Percentiles rank a stretch among this genome's conserved stretches.
Conservation (phyloP, 2,113 vertebrate genomes). For the Mus pahari region DNA sequence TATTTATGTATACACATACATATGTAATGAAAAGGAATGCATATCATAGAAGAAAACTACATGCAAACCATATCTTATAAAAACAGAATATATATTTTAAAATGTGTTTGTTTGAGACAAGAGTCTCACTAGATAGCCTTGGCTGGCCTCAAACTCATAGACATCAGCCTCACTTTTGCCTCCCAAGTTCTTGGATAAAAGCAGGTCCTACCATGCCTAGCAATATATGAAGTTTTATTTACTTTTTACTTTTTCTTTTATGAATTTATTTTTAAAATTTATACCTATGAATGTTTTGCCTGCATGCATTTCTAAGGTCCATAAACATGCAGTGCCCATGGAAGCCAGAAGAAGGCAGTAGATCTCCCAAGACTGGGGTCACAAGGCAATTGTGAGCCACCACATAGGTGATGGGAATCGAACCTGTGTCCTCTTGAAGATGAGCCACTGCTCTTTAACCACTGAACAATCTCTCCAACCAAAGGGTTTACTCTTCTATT, state of each 20-base stretch:
- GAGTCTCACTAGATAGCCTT: not conserved
- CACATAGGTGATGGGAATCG: not conserved
- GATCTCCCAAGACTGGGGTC: not conserved
- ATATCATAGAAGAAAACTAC: not conserved
- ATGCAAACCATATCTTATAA: conserved; percentile 17
- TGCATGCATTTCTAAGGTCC: not conserved
- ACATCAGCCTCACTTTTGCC: not conserved
- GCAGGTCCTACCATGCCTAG: not conserved
- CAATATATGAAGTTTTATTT: not conserved
- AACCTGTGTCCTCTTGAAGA: not conserved
- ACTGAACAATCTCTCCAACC: not conserved
- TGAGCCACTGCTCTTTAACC: not conserved
- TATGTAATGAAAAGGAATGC: not conserved
- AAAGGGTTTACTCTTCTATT: not conserved
- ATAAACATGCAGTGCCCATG: not conserved
- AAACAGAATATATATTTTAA: not conserved
- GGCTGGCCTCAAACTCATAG: not conserved
- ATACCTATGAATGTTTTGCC: not conserved
- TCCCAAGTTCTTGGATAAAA: not conserved
- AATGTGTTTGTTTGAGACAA: not conserved
- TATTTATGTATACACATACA: not conserved
- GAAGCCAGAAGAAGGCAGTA: not conserved
- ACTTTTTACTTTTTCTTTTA: not conserved
- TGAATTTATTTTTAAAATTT: not conserved
- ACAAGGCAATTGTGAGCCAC: not conserved